Percentiles rank a stretch among this genome's conserved stretches.
phyloP scores from a whole-genome alignment of 2,113 vertebrate species.

The Pterophyllum scalare region DNA sequence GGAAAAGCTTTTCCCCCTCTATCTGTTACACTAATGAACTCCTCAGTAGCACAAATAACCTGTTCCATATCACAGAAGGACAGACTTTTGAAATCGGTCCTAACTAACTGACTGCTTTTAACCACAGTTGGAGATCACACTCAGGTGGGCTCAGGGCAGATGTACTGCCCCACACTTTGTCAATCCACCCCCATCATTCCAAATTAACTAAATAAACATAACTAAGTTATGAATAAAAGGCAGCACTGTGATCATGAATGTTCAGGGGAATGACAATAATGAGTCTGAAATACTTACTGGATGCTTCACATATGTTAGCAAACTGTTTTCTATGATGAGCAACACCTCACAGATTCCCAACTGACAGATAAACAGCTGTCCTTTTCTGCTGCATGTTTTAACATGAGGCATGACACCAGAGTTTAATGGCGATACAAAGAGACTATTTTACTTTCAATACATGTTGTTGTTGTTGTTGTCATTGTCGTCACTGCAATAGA shows the following conservation, averaged over 20 bases:
- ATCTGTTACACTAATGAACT: too few relatives aligned
- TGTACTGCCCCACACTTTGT: not conserved
- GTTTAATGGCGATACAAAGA: not conserved
- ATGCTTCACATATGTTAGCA: too few relatives aligned
- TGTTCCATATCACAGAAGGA: not conserved
- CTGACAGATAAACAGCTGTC: not conserved
- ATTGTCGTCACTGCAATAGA: too few relatives aligned
- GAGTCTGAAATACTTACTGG: too few relatives aligned
- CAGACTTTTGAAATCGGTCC: not conserved
- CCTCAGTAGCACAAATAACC: not conserved
- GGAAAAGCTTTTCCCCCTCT: too few relatives aligned
- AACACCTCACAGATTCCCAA: not conserved
- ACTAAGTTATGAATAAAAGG: not conserved
- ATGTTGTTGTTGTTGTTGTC: not conserved
- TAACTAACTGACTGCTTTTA: not conserved
- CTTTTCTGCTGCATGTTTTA: not conserved
- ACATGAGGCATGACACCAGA: not conserved
- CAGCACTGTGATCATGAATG: not conserved
- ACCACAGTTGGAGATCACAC: not conserved
- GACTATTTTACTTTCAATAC: not conserved
- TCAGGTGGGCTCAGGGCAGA: too few relatives aligned
- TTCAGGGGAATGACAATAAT: not conserved
- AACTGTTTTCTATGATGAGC: too few relatives aligned
- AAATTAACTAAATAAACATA: not conserved
- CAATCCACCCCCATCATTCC: not conserved